Conservation (phyloP, 2,888 invertebrate genomes). For the Ochropacha duplaris region DNA sequence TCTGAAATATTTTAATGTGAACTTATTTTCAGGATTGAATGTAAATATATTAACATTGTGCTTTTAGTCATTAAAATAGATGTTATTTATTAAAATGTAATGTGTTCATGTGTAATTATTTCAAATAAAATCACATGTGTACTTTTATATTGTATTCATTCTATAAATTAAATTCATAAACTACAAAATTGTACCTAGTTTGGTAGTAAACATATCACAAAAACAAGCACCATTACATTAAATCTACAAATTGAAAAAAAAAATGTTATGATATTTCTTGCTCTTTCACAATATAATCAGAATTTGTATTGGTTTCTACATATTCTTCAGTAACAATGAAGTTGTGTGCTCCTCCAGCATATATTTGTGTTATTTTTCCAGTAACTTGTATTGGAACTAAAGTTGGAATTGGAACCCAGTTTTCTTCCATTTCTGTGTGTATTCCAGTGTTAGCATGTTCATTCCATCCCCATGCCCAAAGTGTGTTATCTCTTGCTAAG, state of each 20-base stretch:
- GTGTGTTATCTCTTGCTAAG: conserved; percentile 83
- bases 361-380: conserved; percentile 52
- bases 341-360: conserved; percentile 74
- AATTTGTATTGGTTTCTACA: conserved; percentile 8
- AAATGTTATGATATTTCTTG: not conserved
- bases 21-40: conserved; percentile 26
- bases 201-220: not conserved
- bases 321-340: conserved; percentile 53
- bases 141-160: conserved; percentile 12
- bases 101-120: conserved; percentile 12
- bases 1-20: conserved; percentile 7
- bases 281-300: conserved; percentile 4
- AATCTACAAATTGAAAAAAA: not conserved
- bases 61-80: conserved; percentile 42
- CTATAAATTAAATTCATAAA: conserved; percentile 4
- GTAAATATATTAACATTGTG: conserved; percentile 26
- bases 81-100: conserved; percentile 36
- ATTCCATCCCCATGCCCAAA: conserved; percentile 95
- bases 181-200: not conserved
- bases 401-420: conserved; percentile 54
- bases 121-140: conserved; percentile 33
- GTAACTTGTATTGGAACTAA: conserved; percentile 42
- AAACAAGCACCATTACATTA: not conserved
- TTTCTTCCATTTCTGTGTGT: conserved; percentile 48
- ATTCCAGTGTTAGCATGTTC: conserved; percentile 94